phyloP scores from a whole-genome alignment of 2,113 vertebrate species.

The Lampris megalopsis region DNA sequence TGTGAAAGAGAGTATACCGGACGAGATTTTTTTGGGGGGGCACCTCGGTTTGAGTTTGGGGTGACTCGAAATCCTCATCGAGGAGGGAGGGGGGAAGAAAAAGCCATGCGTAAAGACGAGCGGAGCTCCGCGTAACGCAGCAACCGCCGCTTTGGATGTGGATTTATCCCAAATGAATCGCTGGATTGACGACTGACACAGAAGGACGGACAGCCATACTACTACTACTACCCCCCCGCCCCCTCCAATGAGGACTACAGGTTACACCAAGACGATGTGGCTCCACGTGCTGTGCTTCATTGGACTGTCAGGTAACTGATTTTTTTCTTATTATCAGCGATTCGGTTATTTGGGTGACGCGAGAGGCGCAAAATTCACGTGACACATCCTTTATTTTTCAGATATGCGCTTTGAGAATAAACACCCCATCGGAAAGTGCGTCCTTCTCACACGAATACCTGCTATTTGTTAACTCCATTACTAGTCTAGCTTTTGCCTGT shows the following conservation, averaged over 20 bases:
- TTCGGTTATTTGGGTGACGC: neutral
- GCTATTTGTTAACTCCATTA: neutral
- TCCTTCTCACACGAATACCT: neutral
- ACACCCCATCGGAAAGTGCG: neutral
- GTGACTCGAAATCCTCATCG: neutral
- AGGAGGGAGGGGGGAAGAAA: neutral
- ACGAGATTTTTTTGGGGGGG: neutral
- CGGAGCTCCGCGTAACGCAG: constrained; percentile 55
- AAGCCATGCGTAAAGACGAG: constrained; percentile 74
- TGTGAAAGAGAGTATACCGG: neutral
- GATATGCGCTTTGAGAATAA: neutral
- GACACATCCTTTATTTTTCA: neutral
- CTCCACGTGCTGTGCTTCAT: constrained; percentile 62
- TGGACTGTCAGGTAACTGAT: constrained; percentile 72
- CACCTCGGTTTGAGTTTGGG: constrained; percentile 25
- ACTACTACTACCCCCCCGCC: too few relatives aligned
- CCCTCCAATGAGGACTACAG: constrained; percentile 46
- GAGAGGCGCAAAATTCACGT: too few relatives aligned
- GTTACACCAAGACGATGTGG: constrained; percentile 66
- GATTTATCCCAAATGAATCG: constrained; percentile 15
- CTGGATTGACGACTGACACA: constrained; percentile 6
- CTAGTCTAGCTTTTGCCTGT: neutral
- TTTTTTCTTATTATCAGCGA: neutral
- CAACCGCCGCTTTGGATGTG: constrained; percentile 62
- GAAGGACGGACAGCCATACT: neutral